These are phyloP conservation scores for Grallaria varia DNA, from an alignment of 2,113 vertebrate species.

Conservation along the genomic window DNA sequence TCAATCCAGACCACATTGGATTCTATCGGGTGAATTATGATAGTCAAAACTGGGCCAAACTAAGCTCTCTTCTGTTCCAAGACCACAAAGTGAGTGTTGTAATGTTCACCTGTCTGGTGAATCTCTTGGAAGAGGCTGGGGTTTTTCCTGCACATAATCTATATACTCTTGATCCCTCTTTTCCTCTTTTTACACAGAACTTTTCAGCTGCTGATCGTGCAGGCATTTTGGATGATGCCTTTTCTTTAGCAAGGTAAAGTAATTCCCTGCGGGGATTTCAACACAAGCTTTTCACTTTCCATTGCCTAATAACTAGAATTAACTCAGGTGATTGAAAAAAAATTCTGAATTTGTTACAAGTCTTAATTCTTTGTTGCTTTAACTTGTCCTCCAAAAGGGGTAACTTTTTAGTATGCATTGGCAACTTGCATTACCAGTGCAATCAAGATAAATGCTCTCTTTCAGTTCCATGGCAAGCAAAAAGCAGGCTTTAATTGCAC, in stretches of 20 bases:
- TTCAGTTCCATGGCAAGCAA: neutral
- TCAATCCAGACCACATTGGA: conserved; percentile 89
- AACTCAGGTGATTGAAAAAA: neutral
- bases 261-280: neutral
- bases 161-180: neutral
- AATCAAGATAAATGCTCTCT: neutral
- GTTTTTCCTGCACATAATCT: neutral
- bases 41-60: conserved; percentile 67
- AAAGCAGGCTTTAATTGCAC: neutral
- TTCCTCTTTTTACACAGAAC: conserved; percentile 38
- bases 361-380: neutral
- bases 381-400: neutral
- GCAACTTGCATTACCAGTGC: neutral
- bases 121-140: neutral
- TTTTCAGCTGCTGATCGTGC: conserved; percentile 79
- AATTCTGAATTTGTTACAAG: neutral
- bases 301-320: neutral
- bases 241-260: conserved; percentile 85
- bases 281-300: neutral
- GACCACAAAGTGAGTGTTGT: conserved; percentile 71
- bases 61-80: conserved; percentile 65
- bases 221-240: conserved; percentile 80
- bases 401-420: neutral
- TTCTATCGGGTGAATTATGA: conserved; percentile 93
- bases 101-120: neutral